Evolutionary conservation across 2,797 vertebrate species (phyloP), one percentile per base, ranked within the genome.

Genomic region (Danio aesculapii): DNA sequence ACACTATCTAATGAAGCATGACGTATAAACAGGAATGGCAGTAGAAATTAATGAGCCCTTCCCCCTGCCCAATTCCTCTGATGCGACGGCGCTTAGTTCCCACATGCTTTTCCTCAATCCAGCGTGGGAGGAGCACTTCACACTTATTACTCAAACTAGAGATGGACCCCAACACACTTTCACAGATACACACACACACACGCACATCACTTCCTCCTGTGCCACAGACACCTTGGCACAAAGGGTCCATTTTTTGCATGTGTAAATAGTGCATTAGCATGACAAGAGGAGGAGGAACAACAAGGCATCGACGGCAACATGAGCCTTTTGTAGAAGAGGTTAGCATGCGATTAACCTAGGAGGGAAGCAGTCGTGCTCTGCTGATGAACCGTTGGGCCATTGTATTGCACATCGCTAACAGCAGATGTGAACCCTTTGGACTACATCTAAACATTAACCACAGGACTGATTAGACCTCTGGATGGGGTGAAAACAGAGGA

Each of bases 241-340:
- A 85, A 77, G 53, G 17, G 55, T 75, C 55, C 19, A 73, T 77
- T 82, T 81, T 81, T 86, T 79, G 61, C 81, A 83, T 81, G 81
- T 87, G 85, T 86, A 86, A 88, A 86, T 83, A 63, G 53, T 3
- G 70, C 64, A 88, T 86, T 89, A 84, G 80, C 85, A 88, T 86
- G 73, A 87, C 77, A 88, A 87, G 84, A 81, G 80, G 78, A 77
- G 74, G 58, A 75, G 46, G 81, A 75, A 86, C 77, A 84, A 84
- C 83, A 86, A 84, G 52, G 77, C 77, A 83, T 86, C 75, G 81
- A 79, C 63, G 43, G 83, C 74, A 84, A 87, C 79, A 88, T 80
- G 81, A 75, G 79, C 57, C 77, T 75, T 86, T 86, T 85, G 79
- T 84, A 81, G 70, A 11, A 39, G 57, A 70, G 85, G 82, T 86